Conservation (phyloP, 2,888 invertebrate species). For the Deilephila elpenor region DNA sequence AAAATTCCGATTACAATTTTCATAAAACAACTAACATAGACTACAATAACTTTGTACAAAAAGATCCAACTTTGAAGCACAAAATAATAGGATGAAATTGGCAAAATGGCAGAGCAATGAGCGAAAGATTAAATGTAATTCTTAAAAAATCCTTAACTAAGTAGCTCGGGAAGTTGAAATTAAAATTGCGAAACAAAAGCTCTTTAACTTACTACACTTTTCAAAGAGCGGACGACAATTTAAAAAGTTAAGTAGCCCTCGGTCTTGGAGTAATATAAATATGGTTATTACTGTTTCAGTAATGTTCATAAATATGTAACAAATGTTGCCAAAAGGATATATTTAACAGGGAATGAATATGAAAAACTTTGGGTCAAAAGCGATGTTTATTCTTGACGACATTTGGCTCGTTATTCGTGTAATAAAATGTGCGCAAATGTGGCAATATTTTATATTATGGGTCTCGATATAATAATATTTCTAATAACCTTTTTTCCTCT, state of each 20-base stretch:
- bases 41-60: not conserved
- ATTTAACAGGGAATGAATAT: constrained; percentile 5
- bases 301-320: constrained; percentile 17
- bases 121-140: constrained; percentile 7
- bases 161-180: constrained; percentile 35
- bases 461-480: too few relatives aligned
- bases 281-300: not conserved
- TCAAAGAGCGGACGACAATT: constrained; percentile 39
- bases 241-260: constrained; percentile 35
- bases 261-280: not conserved
- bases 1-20: too few relatives aligned
- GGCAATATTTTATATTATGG: too few relatives aligned
- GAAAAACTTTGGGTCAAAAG: not conserved
- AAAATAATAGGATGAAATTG: not conserved
- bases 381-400: not conserved
- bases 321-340: not conserved
- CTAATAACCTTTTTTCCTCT: too few relatives aligned
- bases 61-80: not conserved
- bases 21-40: not conserved
- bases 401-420: not conserved
- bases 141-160: constrained; percentile 18
- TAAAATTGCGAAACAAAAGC: constrained; percentile 38
- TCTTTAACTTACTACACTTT: constrained; percentile 37
- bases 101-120: not conserved
- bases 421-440: too few relatives aligned